Evolutionary conservation across 2,888 invertebrate genomes (phyloP).

Genomic region (Stenotaenia linearis): DNA sequence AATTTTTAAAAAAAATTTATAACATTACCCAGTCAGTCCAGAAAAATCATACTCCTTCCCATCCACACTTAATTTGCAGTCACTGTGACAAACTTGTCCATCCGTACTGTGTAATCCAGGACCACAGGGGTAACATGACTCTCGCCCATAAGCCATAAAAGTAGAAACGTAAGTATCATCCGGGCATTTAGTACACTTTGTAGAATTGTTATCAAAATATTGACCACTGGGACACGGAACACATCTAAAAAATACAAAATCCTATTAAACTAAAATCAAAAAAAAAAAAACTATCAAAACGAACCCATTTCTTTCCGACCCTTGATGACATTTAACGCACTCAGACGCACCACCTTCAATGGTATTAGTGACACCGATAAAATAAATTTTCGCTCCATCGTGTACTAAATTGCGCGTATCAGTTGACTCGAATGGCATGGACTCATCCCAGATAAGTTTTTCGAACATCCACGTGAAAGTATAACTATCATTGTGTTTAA

Average conservation of each 20-base stretch:
- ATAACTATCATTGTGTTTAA: conserved; percentile 48
- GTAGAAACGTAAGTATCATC: conserved; percentile 45
- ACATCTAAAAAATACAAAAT: conserved; percentile 45
- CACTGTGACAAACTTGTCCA: conserved; percentile 49
- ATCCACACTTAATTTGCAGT: conserved; percentile 47
- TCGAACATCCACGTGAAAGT: conserved; percentile 53
- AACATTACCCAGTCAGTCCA: conserved; percentile 45
- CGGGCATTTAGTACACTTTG: conserved; percentile 51
- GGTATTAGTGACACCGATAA: conserved; percentile 54
- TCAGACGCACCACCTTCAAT: conserved; percentile 53
- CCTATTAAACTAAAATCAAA: not conserved
- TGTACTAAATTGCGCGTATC: conserved; percentile 37
- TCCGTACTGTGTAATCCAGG: conserved; percentile 48
- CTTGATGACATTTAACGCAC: conserved; percentile 52
- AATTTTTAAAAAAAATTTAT: not conserved
- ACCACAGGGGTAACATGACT: conserved; percentile 52
- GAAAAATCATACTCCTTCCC: conserved; percentile 44
- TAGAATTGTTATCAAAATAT: conserved; percentile 48
- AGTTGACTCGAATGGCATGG: conserved; percentile 19
- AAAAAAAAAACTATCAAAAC: not conserved
- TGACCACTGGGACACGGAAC: conserved; percentile 54
- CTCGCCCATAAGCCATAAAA: conserved; percentile 44
- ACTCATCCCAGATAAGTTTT: conserved; percentile 39
- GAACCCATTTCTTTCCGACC: conserved; percentile 44
- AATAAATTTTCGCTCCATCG: conserved; percentile 52